Evolutionary conservation across 2,797 vertebrate genomes (phyloP).

Genomic region (Holocentrus rufus): DNA sequence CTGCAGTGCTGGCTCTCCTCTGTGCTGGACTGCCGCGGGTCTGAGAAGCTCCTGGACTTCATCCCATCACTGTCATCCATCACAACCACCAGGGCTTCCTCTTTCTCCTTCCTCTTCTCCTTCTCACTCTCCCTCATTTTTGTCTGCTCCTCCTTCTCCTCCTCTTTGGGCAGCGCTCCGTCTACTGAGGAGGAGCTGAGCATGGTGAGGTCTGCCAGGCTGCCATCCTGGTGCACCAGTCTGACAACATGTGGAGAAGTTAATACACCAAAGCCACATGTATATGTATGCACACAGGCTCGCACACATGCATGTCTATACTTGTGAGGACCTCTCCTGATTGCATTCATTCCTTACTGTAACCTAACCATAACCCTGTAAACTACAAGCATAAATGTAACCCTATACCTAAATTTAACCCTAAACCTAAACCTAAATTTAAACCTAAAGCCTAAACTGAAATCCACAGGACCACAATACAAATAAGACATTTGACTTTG

Average conservation of each 20-base stretch:
- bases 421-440: not conserved
- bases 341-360: not conserved
- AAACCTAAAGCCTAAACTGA: no score
- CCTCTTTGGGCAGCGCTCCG: constrained; percentile 75
- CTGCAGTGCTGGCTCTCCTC: constrained; percentile 82
- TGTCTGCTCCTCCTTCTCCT: constrained; percentile 56
- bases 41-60: constrained; percentile 69
- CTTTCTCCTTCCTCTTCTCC: constrained; percentile 75
- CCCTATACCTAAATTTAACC: not conserved
- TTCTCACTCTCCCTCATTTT: constrained; percentile 61
- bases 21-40: constrained; percentile 74
- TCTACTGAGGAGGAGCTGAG: constrained; percentile 85
- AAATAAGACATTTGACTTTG: no score
- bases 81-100: constrained; percentile 75
- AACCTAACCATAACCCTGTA: not conserved
- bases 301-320: constrained; percentile 30
- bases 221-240: constrained; percentile 92
- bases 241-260: constrained; percentile 71
- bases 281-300: not conserved
- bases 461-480: no score
- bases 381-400: not conserved
- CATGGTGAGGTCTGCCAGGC: constrained; percentile 94
- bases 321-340: constrained; percentile 57
- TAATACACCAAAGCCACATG: constrained; percentile 11
- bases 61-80: constrained; percentile 61